Percentiles rank a stretch among this genome's conserved stretches.
These are phyloP conservation scores for Girardinus metallicus DNA, from an alignment of 2,797 vertebrate genomes.

Conservation along the genomic window DNA sequence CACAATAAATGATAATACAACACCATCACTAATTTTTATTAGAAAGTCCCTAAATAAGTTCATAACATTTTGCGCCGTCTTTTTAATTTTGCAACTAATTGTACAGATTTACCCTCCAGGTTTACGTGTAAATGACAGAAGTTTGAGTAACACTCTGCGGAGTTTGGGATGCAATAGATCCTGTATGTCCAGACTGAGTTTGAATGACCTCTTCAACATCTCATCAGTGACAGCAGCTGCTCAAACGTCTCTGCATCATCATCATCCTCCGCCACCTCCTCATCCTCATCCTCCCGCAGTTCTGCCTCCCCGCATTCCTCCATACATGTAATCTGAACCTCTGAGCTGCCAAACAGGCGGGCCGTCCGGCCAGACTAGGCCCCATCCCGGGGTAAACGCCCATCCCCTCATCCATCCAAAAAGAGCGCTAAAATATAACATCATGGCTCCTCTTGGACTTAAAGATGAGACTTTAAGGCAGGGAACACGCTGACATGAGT, in stretches of 20 bases:
- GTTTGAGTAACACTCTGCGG: background rate
- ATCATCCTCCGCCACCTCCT: constrained; percentile 1
- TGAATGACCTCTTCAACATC: constrained; percentile 49
- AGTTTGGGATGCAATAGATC: background rate
- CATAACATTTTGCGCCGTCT: background rate
- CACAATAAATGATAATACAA: no score
- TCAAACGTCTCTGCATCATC: constrained; percentile 16
- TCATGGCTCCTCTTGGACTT: constrained; percentile 38
- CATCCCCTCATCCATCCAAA: constrained; percentile 61
- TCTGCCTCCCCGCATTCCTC: constrained; percentile 26
- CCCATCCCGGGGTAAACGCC: constrained; percentile 64
- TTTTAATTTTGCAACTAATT: background rate
- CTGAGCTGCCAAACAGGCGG: constrained; percentile 47
- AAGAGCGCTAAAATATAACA: constrained; percentile 68
- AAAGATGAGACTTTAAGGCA: background rate
- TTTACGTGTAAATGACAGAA: background rate
- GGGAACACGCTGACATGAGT: constrained; percentile 52
- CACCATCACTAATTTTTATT: no score
- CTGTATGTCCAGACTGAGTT: constrained; percentile 26
- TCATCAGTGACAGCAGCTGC: constrained; percentile 22
- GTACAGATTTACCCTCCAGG: background rate
- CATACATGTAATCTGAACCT: constrained; percentile 59
- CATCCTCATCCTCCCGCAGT: constrained; percentile 16
- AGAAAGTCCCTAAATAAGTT: background rate
- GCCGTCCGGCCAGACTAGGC: constrained; percentile 51